These are phyloP conservation scores for Myodes glareolus DNA, from an alignment of 2,113 vertebrate genomes.

Conservation along the genomic window DNA sequence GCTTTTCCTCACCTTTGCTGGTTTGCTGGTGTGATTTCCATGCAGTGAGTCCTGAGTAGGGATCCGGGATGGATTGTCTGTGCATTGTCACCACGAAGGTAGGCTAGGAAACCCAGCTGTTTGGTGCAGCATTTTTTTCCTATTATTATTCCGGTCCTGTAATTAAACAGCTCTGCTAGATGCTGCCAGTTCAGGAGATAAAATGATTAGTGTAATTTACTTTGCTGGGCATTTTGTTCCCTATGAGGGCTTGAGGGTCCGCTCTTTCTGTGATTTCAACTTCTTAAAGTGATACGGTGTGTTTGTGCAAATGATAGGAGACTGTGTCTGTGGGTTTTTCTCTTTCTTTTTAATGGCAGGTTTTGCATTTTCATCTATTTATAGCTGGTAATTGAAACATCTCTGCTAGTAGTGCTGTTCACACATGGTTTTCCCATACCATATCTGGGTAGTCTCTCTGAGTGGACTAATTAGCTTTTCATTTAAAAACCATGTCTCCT, in stretches of 20 bases:
- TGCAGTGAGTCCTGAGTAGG: constrained; percentile 87
- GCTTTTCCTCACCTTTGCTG: constrained; percentile 86
- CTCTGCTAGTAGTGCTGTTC: constrained; percentile 77
- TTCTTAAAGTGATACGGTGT: constrained; percentile 83
- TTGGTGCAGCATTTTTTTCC: constrained; percentile 81
- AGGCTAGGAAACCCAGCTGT: constrained; percentile 87
- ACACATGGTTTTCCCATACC: constrained; percentile 79
- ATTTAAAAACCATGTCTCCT: constrained; percentile 80
- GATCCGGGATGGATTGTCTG: constrained; percentile 95
- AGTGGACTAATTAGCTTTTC: constrained; percentile 78
- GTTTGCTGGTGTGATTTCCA: constrained; percentile 90
- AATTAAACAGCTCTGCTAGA: constrained; percentile 83
- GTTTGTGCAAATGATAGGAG: constrained; percentile 75
- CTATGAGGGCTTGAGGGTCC: constrained; percentile 72
- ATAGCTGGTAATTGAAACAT: constrained; percentile 82
- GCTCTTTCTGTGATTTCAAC: constrained; percentile 78
- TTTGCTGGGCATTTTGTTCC: constrained; percentile 81
- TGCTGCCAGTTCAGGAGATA: constrained; percentile 81
- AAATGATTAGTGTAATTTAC: constrained; percentile 82
- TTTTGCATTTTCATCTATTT: constrained; percentile 82
- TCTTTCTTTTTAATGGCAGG: constrained; percentile 53
- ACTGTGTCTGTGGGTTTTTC: constrained; percentile 69
- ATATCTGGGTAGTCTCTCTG: constrained; percentile 73
- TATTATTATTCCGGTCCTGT: constrained; percentile 81
- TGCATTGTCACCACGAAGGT: constrained; percentile 99